A percentile compares a stretch with the other conserved stretches of the same genome.
Conservation (phyloP, 2,888 invertebrate genomes). For the Poecilus cupreus region DNA sequence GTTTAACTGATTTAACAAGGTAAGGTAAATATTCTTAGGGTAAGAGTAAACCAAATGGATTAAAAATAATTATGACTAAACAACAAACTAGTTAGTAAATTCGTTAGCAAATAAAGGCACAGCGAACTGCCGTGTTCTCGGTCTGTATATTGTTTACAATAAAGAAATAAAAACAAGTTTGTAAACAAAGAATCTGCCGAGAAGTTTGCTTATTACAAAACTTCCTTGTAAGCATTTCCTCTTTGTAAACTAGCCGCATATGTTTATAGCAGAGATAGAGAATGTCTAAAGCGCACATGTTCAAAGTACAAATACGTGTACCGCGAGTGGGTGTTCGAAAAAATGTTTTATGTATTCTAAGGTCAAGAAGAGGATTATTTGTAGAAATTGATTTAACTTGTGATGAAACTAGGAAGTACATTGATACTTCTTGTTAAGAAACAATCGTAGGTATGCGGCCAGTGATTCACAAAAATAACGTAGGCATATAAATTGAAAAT, state of each 20-base stretch:
- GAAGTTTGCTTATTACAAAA: conserved; percentile 17
- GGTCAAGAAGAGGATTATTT: conserved; percentile 39
- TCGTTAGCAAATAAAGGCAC: not conserved
- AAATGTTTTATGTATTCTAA: conserved; percentile 41
- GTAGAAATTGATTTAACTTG: conserved; percentile 19
- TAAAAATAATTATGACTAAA: too few relatives aligned
- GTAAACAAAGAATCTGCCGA: not conserved
- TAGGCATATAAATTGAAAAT: not conserved
- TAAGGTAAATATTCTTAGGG: too few relatives aligned
- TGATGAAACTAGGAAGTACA: conserved; percentile 31
- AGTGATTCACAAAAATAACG: not conserved
- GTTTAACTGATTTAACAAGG: too few relatives aligned
- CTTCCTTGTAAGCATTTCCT: conserved; percentile 39
- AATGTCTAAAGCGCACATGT: conserved; percentile 10
- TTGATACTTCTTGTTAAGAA: not conserved
- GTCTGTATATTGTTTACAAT: not conserved
- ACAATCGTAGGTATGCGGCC: not conserved
- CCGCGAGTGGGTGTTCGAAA: not conserved
- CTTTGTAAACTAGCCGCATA: not conserved
- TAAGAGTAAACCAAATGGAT: too few relatives aligned
- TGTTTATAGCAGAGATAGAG: too few relatives aligned
- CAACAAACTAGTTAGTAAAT: not conserved
- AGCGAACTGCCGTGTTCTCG: not conserved
- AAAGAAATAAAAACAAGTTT: not conserved
- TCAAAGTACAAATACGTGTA: conserved; percentile 32